Evolutionary conservation across 1,140 invertebrate species (phyloP).

Genomic region (Pararge aegeria): DNA sequence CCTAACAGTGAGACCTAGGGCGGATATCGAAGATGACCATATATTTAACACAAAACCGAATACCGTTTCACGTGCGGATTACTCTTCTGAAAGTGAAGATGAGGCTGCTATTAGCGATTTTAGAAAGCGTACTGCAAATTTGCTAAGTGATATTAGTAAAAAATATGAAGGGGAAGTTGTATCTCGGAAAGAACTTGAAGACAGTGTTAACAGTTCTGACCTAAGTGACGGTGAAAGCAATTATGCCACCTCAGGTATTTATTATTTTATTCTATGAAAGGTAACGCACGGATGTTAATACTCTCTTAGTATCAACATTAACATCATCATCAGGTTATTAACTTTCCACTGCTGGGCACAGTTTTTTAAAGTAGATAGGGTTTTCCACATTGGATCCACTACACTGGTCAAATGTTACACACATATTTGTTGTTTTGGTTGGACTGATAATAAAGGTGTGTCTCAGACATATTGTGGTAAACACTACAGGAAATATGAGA

Average conservation of each 20-base stretch:
- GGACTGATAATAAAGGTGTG: no score
- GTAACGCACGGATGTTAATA: no score
- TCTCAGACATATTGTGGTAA: no score
- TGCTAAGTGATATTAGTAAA: constrained; percentile 84
- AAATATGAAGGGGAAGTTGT: constrained; percentile 85
- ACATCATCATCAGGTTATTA: no score
- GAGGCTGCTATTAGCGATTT: constrained; percentile 82
- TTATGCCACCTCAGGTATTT: not conserved
- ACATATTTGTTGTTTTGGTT: no score
- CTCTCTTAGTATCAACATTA: no score
- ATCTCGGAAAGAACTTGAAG: constrained; percentile 1
- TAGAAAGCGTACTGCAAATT: constrained; percentile 82
- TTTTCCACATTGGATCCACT: no score
- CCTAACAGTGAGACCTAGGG: constrained; percentile 77
- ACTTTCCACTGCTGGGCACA: no score
- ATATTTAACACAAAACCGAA: constrained; percentile 78
- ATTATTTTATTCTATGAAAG: not conserved
- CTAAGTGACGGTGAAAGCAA: constrained; percentile 8
- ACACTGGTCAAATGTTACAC: no score
- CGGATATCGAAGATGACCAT: constrained; percentile 80
- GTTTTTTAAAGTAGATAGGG: no score
- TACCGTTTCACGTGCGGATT: constrained; percentile 68
- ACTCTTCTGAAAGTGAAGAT: constrained; percentile 80
- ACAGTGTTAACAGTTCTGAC: not conserved
- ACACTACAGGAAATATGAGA: no score